Base-by-base conservation (phyloP, 1,140 invertebrate species). In the Lysiphlebus fabarum region DNA sequence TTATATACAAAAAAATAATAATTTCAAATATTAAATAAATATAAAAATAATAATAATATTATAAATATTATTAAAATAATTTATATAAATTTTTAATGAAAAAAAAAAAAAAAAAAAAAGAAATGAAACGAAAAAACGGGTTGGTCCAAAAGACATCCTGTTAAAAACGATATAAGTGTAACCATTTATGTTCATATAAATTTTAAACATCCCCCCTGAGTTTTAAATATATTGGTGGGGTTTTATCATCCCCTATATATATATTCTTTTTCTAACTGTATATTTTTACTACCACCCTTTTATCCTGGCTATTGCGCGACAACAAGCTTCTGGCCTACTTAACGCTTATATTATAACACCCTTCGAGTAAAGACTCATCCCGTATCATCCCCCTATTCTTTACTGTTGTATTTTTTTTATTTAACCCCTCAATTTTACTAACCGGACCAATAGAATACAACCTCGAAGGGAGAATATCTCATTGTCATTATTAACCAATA, bases 401-500 rank as follows among this genome's bases (percentile, higher is more conserved):
- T n/a, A n/a, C n/a, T 41, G 38, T 48, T 60, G 34, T 56, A 48
- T 66, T 71, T 72, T 72, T 72, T 72, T 67, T 49, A 37, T 36
- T 36, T 45, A 33, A 10, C 43, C 33, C 58, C 65, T 63, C 63
- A 64, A 36, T 38, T 26, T 37, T 43, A 44, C 42, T 6, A 36
- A 63, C 53, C 65, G 66, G 61, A 68, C 73, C 75, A 75, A 76
- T 74, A 61, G 57, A 51, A 53, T 48, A 61, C 59, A 61, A 12
- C 54, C 37, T 36, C 48, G 49, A 53, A 50, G 66, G 68, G 73
- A 64, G 70, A 70, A 72, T 69, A n/a, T 75, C 68, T 47, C 69
- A 76, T 76, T 77, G 74, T 76, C 66, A 61, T 48, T 45, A 61
- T 58, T 61, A 62, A 66, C 75, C 71, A 77, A 77, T 75, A 70